A percentile compares a stretch with the other conserved stretches of the same genome.
Evolutionary conservation across 2,113 vertebrate genomes (phyloP).

Genomic region (Pseudolaguvia tuberculata): DNA sequence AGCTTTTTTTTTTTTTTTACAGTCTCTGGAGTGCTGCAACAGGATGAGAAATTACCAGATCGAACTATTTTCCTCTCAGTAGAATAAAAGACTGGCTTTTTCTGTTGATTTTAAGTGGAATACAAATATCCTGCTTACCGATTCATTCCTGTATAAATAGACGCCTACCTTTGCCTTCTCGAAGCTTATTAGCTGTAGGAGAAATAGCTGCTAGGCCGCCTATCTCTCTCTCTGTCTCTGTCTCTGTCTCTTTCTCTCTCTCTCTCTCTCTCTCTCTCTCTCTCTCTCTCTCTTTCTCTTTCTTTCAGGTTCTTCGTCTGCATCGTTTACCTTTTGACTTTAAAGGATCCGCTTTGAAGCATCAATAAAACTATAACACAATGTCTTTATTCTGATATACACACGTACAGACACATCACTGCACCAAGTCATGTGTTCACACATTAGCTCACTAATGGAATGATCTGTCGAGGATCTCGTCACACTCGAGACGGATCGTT

Average conservation of each 20-base stretch:
- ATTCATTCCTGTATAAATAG: constrained; percentile 34
- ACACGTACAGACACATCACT: neutral
- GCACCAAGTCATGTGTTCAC: neutral
- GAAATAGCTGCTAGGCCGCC: neutral
- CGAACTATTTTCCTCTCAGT: constrained; percentile 25
- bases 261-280: neutral
- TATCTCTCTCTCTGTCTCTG: constrained; percentile 7
- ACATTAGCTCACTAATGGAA: constrained; percentile 15
- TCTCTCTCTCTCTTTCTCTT: too few relatives aligned
- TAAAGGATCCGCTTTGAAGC: neutral
- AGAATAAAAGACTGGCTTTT: constrained; percentile 25
- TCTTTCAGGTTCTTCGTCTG: neutral
- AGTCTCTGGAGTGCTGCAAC: constrained; percentile 33
- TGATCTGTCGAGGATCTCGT: constrained; percentile 5
- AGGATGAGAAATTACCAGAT: constrained; percentile 34
- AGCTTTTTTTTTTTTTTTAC: neutral
- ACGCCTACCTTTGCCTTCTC: constrained; percentile 18
- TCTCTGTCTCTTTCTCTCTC: constrained; percentile 6
- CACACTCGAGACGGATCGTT: constrained; percentile 11
- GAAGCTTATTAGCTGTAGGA: constrained; percentile 28
- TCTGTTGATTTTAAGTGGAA: constrained; percentile 39
- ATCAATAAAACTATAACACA: neutral
- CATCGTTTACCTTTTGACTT: neutral
- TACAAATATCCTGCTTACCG: constrained; percentile 26
- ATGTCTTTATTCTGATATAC: neutral